Evolutionary conservation across 2,888 invertebrate species (phyloP), one percentile per base, ranked within the genome.

Genomic region (Abscondita cerata): DNA sequence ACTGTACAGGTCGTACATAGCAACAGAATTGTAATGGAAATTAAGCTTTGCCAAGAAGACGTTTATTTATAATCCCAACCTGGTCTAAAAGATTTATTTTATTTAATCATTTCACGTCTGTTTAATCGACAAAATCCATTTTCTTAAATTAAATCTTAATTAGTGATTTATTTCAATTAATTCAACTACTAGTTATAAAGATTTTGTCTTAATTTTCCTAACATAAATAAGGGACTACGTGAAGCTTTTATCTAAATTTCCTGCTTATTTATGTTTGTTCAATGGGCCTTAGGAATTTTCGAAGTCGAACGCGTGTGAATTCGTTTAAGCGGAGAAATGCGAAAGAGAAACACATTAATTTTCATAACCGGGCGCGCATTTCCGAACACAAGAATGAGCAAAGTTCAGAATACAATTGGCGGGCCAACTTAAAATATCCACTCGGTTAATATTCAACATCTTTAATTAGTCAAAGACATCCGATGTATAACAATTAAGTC

Each of bases 391-490:
- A n/a, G n/a, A n/a, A 25, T 19, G 55, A 31, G 48, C 47, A 56
- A 50, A 56, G 56, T 47, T 40, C 48, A 60, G 36, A 34, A 50
- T 47, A 56, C 66, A 68, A 66, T 64, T 66, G 64, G 66, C 62
- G 68, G 66, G 46, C 68, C 52, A 66, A 62, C 64, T 62, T 64
- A 59, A 55, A 55, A 61, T 66, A 60, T 66, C 68, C 68, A 57
- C 60, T 64, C 64, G 62, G 66, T 54, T 64, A 65, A 68, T 46
- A 36, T 15, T 34, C 52, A 46, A 56, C 46, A 58, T 46, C 36
- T 19, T 58, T 52, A 58, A 58, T 58, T 58, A 58, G 52, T 52
- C 52, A 52, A 58, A 58, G 51, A 18, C 52, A 19, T 13, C 52
- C 58, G 44, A 52, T 52, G 34, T 33, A 51, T 52, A 36, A 18